A percentile compares a stretch with the other conserved stretches of the same genome.
phyloP scores from a whole-genome alignment of 2,888 invertebrate genomes.

The Hoplodrina ambigua region DNA sequence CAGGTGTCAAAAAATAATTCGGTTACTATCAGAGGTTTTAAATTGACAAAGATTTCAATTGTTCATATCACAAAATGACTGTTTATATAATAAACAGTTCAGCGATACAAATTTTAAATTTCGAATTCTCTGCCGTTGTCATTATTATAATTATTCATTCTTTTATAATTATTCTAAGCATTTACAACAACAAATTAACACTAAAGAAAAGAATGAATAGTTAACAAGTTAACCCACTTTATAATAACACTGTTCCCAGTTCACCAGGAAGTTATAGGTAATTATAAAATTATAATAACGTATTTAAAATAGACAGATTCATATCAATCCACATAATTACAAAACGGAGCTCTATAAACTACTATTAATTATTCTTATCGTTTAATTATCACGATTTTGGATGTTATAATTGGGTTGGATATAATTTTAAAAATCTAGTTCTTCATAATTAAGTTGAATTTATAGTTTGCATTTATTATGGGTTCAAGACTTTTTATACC shows the following conservation, averaged over 20 bases:
- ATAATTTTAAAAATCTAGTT: conserved; percentile 10
- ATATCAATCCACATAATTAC: conserved; percentile 21
- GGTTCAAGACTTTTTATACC: background rate
- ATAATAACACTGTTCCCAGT: conserved; percentile 8
- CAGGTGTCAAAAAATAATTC: too few species aligned
- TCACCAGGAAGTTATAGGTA: conserved; percentile 19
- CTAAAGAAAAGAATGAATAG: background rate
- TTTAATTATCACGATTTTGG: conserved; percentile 15
- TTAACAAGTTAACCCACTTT: conserved; percentile 1
- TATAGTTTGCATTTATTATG: conserved; percentile 1
- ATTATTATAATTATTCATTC: background rate
- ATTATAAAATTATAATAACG: conserved; percentile 20
- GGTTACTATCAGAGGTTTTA: too few species aligned
- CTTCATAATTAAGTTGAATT: conserved; percentile 7
- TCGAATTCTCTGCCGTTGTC: too few species aligned
- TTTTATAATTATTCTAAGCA: too few species aligned
- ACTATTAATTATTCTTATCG: conserved; percentile 33
- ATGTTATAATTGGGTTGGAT: background rate
- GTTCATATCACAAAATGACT: too few species aligned
- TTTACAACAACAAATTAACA: background rate
- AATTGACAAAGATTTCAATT: too few species aligned
- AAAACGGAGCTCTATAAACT: conserved; percentile 6
- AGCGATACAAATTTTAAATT: too few species aligned
- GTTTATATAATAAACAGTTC: too few species aligned
- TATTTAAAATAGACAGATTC: conserved; percentile 15